phyloP scores from a whole-genome alignment of 2,888 invertebrate species.

The Aethes cnicana region DNA sequence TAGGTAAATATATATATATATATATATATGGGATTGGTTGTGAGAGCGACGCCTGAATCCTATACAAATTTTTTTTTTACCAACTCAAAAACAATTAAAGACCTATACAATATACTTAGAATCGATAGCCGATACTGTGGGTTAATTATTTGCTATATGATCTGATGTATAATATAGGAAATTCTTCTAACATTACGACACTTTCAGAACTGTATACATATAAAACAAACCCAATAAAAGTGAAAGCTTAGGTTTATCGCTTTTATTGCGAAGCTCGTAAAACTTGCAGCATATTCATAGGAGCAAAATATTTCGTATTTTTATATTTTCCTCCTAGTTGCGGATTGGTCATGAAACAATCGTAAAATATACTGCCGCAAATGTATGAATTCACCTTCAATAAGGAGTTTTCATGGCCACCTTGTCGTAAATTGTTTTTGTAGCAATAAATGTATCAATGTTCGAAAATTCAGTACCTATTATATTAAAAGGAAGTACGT shows the following conservation, averaged over 20 bases:
- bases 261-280: constrained; percentile 19
- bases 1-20: no score
- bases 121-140: no score
- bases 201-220: constrained; percentile 14
- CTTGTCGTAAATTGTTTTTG: constrained; percentile 1
- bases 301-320: constrained; percentile 21
- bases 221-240: constrained; percentile 25
- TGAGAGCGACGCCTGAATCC: no score
- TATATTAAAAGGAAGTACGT: no score
- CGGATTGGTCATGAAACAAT: constrained; percentile 23
- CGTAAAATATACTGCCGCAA: constrained; percentile 18
- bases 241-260: constrained; percentile 29
- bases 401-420: constrained; percentile 10
- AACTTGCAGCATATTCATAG: constrained; percentile 22
- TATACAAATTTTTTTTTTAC: no score
- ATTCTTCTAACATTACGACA: constrained; percentile 14
- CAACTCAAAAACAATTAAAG: no score
- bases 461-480: no score
- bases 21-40: no score
- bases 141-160: no score
- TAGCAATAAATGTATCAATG: no score
- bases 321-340: constrained; percentile 28
- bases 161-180: no score
- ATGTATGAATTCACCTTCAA: constrained; percentile 1
- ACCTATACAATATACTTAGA: no score